Evolutionary conservation across 2,888 invertebrate genomes (phyloP), one percentile per base, ranked within the genome.

Genomic region (Acheta domesticus): DNA sequence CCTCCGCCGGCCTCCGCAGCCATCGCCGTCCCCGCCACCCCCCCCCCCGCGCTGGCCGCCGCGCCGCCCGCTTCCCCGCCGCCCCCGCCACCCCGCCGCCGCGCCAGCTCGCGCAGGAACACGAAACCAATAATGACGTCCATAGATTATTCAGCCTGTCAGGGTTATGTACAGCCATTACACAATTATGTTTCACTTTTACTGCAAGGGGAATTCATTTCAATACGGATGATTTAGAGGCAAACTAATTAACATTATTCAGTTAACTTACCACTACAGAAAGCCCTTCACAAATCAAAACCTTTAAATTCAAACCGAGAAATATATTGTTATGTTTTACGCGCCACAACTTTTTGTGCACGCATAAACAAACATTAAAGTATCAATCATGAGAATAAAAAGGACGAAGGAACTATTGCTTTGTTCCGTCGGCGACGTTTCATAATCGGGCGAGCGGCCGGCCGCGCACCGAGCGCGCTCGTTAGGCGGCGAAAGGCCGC

Each of bases 61-160:
- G 62, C n/a, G 4, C 62, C n/a, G 36, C 36, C 36, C 36, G 36
- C 36, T 36, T 62, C 62, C 62, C 62, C 62, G 62, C 62, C 62
- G 3, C 12, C 62, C 62, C 62, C 62, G 14, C 62, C 62, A 1
- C 62, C 62, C 62, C 3, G n/a, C 62, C 62, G 62, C 62, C 62
- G 62, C n/a, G 16, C 62, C n/a, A n/a, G 62, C 62, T 62, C 14
- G 62, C 62, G 62, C 62, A 62, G 62, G 62, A 62, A 62, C 62
- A 62, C 62, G 62, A 62, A 62, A 62, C 62, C 62, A 62, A 62
- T 62, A 62, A 62, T 62, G 62, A 62, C 62, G 62, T 14, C 62
- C 62, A 62, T 62, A 62, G 62, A 62, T 62, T 62, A 62, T 62
- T 62, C 62, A 62, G 62, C 62, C 62, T n/a, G 62, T 62, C 62